Evolutionary conservation across 1,140 invertebrate genomes (phyloP), one percentile per base, ranked within the genome.

Genomic region (Pseudoatta argentina): DNA sequence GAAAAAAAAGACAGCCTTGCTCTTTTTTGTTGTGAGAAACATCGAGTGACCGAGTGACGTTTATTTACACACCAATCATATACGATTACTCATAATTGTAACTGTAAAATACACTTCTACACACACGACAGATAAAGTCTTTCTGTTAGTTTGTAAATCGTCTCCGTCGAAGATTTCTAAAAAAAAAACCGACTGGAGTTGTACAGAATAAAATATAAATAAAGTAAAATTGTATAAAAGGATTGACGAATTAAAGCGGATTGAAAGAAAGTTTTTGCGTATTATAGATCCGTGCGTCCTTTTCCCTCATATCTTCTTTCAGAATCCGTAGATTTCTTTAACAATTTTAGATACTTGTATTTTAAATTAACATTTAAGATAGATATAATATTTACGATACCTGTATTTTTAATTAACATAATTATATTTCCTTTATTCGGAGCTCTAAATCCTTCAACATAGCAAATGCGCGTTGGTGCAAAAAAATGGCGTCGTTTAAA

Each of bases 201-300:
- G 69, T 83, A 83, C 79, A 82, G 14, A 82, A 82, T 27, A n/a
- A 30, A 73, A 51, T 61, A 82, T 61, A 83, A 39, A 34, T 72
- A 30, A 73, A 48, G 59, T 48, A 21, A 82, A 48, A 1, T 12
- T 61, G 55, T 73, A 14, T 69, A 69, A 59, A 59, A n/a, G 72
- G 59, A 48, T 82, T 39, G 1, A 71, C 30, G 16, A 81, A 81
- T 71, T 81, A 83, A 83, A 75, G 3, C 59, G 69, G 10, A 48
- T 73, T 73, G 34, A 48, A 61, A 61, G 24, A 63, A 61, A 82
- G 21, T 5, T 59, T 14, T 48, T 39, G 48, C 51, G 10, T 24
- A 12, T n/a, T 24, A 24, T 3, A 48, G 12, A 53, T 51, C 16
- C 53, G 53, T 66, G 3, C 57, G 24, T 63, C 6, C 14, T 24